Percentiles rank a stretch among this genome's conserved stretches.
Evolutionary conservation across 2,113 vertebrate species (phyloP).

Genomic region (Burhinus oedicnemus): DNA sequence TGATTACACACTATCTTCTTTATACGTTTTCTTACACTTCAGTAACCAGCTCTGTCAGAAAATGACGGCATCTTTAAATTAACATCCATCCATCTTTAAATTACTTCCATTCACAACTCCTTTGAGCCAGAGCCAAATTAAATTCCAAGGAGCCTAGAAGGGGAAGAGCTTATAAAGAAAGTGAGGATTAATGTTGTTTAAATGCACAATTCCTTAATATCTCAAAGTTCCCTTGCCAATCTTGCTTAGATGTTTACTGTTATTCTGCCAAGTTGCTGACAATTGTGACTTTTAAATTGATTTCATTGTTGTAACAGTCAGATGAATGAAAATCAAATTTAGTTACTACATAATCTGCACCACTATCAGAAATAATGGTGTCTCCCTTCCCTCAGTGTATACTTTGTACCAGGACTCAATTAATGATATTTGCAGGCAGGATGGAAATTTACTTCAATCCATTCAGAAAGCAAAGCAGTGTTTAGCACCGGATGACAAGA

Average conservation of each 20-base stretch:
- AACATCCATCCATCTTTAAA: constrained; percentile 61
- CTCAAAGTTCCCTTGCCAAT: constrained; percentile 14
- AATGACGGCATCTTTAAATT: constrained; percentile 42
- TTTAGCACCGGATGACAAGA: background rate
- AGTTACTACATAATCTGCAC: background rate
- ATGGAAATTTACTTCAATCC: background rate
- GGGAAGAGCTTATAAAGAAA: constrained; percentile 35
- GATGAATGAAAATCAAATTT: constrained; percentile 35
- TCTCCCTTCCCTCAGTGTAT: background rate
- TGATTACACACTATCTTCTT: constrained; percentile 24
- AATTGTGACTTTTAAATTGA: constrained; percentile 49
- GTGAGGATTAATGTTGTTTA: constrained; percentile 32
- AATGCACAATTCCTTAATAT: constrained; percentile 37
- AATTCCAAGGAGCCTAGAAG: constrained; percentile 47
- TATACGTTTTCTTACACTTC: constrained; percentile 43
- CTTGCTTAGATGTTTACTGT: constrained; percentile 48
- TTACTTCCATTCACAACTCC: constrained; percentile 57
- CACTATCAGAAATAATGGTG: background rate
- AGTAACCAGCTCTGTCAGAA: constrained; percentile 1
- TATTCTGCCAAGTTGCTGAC: constrained; percentile 55
- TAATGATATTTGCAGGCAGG: background rate
- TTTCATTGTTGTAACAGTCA: constrained; percentile 37
- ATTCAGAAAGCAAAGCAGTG: background rate
- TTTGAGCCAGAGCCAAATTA: constrained; percentile 54
- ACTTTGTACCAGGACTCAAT: background rate